Evolutionary conservation across 1,140 invertebrate species (phyloP).

Genomic region (Teleopsis dalmanni): DNA sequence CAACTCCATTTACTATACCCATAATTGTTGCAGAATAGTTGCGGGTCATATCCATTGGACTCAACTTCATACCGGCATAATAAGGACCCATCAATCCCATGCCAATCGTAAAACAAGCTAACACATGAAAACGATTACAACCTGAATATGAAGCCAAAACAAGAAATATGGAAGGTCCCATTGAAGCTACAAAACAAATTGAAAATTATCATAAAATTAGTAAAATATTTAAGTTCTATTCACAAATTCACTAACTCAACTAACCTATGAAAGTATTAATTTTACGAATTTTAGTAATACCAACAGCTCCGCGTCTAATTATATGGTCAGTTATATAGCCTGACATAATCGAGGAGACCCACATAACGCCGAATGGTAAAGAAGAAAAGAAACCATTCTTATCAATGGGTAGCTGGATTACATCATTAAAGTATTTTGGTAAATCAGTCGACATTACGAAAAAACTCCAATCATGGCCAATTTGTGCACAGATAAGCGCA

Average conservation of each 20-base stretch:
- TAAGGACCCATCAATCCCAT: slow-evolving; percentile 68
- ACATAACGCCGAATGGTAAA: slow-evolving; percentile 64
- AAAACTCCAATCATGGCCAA: slow-evolving; percentile 90
- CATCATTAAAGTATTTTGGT: slow-evolving; percentile 85
- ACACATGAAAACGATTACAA: slow-evolving; percentile 58
- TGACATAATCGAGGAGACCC: slow-evolving; percentile 58
- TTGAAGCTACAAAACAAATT: slow-evolving; percentile 49
- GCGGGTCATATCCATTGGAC: slow-evolving; percentile 68
- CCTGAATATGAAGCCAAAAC: slow-evolving; percentile 73
- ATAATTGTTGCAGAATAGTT: slow-evolving; percentile 70
- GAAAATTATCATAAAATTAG: no score
- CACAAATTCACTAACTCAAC: background rate
- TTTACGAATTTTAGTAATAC: slow-evolving; percentile 57
- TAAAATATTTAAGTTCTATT: background rate
- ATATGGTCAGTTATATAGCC: slow-evolving; percentile 62
- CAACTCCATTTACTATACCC: slow-evolving; percentile 71
- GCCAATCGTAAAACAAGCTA: slow-evolving; percentile 59
- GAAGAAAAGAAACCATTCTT: slow-evolving; percentile 60
- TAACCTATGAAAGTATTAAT: slow-evolving; percentile 63
- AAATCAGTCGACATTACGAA: slow-evolving; percentile 88
- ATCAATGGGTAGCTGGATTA: slow-evolving; percentile 74
- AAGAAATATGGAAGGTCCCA: slow-evolving; percentile 68
- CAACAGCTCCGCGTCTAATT: slow-evolving; percentile 50
- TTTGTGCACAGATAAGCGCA: slow-evolving; percentile 61
- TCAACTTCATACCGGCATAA: slow-evolving; percentile 62